These are phyloP conservation scores for Micromesistius poutassou DNA, from an alignment of 2,797 vertebrate genomes.

Conservation along the genomic window DNA sequence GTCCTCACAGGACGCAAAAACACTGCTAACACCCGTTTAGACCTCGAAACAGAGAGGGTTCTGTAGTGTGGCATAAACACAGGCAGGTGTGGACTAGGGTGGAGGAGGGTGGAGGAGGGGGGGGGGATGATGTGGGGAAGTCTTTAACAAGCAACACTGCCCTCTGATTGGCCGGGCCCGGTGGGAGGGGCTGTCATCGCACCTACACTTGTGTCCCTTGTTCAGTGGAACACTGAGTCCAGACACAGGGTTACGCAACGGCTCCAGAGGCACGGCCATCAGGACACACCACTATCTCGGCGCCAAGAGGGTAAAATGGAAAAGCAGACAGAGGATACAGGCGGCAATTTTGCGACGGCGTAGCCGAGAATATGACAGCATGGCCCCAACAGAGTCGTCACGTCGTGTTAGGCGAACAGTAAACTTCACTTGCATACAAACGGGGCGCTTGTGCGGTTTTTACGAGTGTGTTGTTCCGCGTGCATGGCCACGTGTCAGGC, in stretches of 20 bases:
- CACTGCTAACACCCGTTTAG: slow-evolving; percentile 22
- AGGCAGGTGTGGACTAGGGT: slow-evolving; percentile 63
- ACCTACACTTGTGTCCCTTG: slow-evolving; percentile 55
- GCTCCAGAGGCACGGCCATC: slow-evolving; percentile 37
- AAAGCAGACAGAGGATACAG: slow-evolving; percentile 26
- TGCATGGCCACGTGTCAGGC: neutral
- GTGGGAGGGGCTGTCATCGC: slow-evolving; percentile 54
- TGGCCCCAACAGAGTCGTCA: slow-evolving; percentile 22
- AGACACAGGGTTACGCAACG: slow-evolving; percentile 57
- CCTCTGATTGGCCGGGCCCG: slow-evolving; percentile 42
- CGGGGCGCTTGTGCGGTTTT: neutral
- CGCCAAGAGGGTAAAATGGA: slow-evolving; percentile 29
- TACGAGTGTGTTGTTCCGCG: slow-evolving; percentile 7
- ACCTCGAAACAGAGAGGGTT: slow-evolving; percentile 55
- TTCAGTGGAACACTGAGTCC: slow-evolving; percentile 66
- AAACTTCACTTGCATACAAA: slow-evolving; percentile 25
- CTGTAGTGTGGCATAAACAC: slow-evolving; percentile 67
- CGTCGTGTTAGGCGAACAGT: slow-evolving; percentile 30
- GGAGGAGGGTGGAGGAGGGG: slow-evolving; percentile 33
- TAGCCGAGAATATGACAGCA: slow-evolving; percentile 11
- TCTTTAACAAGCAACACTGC: slow-evolving; percentile 45
- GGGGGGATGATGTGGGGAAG: slow-evolving; percentile 24
- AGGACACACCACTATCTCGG: slow-evolving; percentile 42
- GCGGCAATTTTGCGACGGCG: slow-evolving; percentile 26
- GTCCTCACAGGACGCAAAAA: slow-evolving; percentile 46